Evolutionary conservation across 2,888 invertebrate genomes (phyloP), one percentile per base, ranked within the genome.

Genomic region (Himalopsyche tibetana): DNA sequence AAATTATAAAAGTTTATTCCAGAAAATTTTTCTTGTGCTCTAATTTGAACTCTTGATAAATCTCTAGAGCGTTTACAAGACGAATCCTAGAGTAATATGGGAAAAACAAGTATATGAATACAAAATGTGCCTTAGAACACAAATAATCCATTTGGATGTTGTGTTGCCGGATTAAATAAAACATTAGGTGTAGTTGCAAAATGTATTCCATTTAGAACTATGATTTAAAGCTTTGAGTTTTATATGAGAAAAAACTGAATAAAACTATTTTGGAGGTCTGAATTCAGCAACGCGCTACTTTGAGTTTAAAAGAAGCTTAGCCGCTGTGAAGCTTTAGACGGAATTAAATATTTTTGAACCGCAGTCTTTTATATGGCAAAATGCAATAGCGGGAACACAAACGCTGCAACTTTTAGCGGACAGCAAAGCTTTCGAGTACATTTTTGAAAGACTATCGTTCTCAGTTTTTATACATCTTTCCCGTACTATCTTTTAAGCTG

Each of bases 301-400:
- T 19, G 11, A 63, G 63, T 19, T 63, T 63, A 19, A 19, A 56
- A 56, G n/a, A 63, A 63, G 63, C 63, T 63, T 19, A 63, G 19
- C 19, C 63, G 63, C 28, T 63, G 15, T 28, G 63, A 63, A 19
- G 63, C 19, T 63, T 63, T 51, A 51, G 28, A 11, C 8, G 63
- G n/a, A 63, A 63, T 63, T 63, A 63, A 63, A 63, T 63, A 63
- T 63, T 63, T 51, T 63, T 63, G 63, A 63, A 28, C 63, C 63
- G 63, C 63, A 63, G 19, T 51, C 63, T 63, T 63, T 63, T 63
- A 28, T 63, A 19, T 63, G 19, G 63, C n/a, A 63, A 63, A 63
- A 28, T 63, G 63, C 63, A 63, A 63, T 63, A 63, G 63, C 63
- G 63, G 63, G 63, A 19, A 63, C 19, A 56, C 9, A 28, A 63